Base-by-base conservation (phyloP, 2,113 vertebrate genomes). In the Cranoglanis bouderius region DNA sequence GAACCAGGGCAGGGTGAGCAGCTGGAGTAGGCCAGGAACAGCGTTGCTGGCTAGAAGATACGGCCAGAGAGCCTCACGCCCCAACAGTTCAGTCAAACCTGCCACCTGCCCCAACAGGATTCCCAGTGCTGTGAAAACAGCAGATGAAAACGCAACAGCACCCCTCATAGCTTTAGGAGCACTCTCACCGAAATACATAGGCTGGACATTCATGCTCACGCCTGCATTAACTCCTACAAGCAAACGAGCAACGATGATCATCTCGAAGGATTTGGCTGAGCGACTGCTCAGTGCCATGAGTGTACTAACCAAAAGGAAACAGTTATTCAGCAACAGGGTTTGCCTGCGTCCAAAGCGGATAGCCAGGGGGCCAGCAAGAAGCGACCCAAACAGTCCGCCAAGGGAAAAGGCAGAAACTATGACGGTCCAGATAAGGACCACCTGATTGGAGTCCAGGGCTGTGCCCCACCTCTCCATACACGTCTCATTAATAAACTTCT, bases 111-210 rank as follows among this genome's bases (percentile, higher is more conserved):
- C 97, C 90, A 97, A 59, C 87, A 98, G 90, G 29, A 98, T 93
- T 29, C 97, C 97, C 38, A 97, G 93, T 0, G 97, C 96, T 0
- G 97, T 96, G 87, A 98, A 98, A 0, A 96, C 94, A 12, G 97
- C 97, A 0, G 96, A 97, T 4, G 96, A 96, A 90, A 98, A 94
- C 6, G 97, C 93, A 88, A 97, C 96, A 0, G 95, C 95, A 38
- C 98, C 98, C n/a, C 97, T 92, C n/a, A 97, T 94, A 53, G 97
- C 94, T 92, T 94, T 96, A 4, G 97, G 97, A 0, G 97, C 96
- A 0, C 97, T 97, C 91, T 98, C 97, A 0, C 97, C 97, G 70
- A 99, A 95, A 77, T 98, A 98, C 97, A 98, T 98, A 7, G 97
- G 97, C 94, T 98, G 97, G 77, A 98, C 86, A 5, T 94, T 98